A percentile compares a stretch with the other conserved stretches of the same genome.
Evolutionary conservation across 2,113 vertebrate species (phyloP).

Genomic region (Cyanoderma ruficeps): DNA sequence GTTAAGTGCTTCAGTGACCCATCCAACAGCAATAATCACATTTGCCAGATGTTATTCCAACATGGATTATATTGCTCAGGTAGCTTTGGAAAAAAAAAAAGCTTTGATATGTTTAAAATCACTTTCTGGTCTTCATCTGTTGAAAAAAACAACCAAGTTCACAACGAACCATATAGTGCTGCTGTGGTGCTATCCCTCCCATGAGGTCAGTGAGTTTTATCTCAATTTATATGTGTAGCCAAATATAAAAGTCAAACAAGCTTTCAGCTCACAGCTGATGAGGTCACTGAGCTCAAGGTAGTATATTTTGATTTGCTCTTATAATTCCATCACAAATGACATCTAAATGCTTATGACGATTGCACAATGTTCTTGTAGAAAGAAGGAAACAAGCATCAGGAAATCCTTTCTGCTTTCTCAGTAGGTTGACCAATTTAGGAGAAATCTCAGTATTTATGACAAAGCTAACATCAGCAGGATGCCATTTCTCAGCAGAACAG

Average conservation of each 20-base stretch:
- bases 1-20: neutral
- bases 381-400: neutral
- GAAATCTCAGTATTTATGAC: neutral
- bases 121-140: neutral
- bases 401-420: neutral
- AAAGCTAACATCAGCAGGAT: neutral
- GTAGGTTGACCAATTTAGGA: neutral
- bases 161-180: neutral
- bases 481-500: neutral
- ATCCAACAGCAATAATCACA: neutral
- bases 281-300: neutral
- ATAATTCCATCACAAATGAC: neutral
- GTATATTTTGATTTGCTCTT: neutral
- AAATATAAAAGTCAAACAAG: neutral
- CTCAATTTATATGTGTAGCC: neutral
- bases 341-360: neutral
- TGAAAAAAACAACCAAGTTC: neutral
- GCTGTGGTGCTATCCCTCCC: neutral
- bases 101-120: neutral
- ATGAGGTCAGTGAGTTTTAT: neutral
- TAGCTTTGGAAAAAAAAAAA: neutral
- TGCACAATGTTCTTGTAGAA: neutral
- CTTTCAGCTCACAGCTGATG: neutral
- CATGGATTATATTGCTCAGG: neutral
- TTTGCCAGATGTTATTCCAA: neutral